Evolutionary conservation across 2,888 invertebrate species (phyloP).

Genomic region (Rhagonycha fulva): DNA sequence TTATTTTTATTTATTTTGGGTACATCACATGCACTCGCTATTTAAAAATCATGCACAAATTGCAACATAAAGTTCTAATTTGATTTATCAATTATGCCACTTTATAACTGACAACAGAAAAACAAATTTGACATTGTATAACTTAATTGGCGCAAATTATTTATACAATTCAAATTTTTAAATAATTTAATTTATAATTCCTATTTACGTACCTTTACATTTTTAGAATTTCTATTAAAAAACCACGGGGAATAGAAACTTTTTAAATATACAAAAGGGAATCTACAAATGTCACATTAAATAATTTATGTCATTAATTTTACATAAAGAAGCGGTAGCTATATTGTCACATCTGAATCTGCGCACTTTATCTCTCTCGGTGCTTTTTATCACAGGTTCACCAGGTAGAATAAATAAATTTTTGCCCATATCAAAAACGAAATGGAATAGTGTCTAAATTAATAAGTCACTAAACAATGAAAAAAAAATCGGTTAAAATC

Average conservation of each 20-base stretch:
- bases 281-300: not conserved
- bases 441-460: not conserved
- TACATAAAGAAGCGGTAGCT: not conserved
- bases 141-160: not conserved
- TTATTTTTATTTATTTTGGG: too few relatives aligned
- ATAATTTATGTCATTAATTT: not conserved
- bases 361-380: not conserved
- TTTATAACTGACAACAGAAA: not conserved
- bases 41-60: not conserved
- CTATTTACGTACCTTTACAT: not conserved
- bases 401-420: not conserved
- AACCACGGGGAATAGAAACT: not conserved
- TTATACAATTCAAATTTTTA: not conserved
- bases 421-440: not conserved
- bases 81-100: not conserved
- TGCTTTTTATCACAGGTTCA: not conserved
- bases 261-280: not conserved
- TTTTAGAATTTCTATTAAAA: not conserved
- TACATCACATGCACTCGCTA: too few relatives aligned
- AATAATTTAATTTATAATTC: not conserved
- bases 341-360: not conserved
- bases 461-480: too few relatives aligned
- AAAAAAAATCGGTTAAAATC: too few relatives aligned
- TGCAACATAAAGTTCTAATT: not conserved
- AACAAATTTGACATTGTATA: not conserved